Evolutionary conservation across 2,797 vertebrate genomes (phyloP), one percentile per base, ranked within the genome.

Genomic region (Tokudaia tokunoshimensis): DNA sequence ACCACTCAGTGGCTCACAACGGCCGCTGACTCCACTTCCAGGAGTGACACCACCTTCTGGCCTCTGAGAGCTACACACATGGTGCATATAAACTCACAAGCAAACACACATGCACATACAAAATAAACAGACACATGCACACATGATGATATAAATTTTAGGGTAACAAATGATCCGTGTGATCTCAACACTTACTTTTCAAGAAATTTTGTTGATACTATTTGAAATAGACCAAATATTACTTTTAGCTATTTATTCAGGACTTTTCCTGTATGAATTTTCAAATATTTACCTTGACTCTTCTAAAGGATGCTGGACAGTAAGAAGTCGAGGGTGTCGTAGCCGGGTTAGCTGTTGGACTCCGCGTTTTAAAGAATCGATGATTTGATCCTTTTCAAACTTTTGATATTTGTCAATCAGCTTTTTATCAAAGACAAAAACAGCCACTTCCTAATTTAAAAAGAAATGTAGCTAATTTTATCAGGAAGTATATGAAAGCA

Each of bases 351-450:
- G 98, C 97, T 99, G 99, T 24, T 99, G 99, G 96, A 99, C 99
- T 24, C 99, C 99, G 98, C 98, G 98, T 98, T 99, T 99, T 95
- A 99, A 98, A 3, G 99, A 99, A 97, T 99, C 99, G 2, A 99
- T 98, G 86, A 99, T 99, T 98, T 99, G 99, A 99, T 99, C 99
- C 98, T 99, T 99, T 93, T 99, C 99, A 98, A 99, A 99, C 98
- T 99, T 99, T 98, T 99, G 99, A 97, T 99, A 99, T 97, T 99
- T 99, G 95, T 99, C 99, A 72, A 99, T 99, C 96, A 99, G 97
- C 98, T 99, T 99, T 99, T 99, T 99, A 97, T 99, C 99, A 98
- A 99, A 99, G 94, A 99, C 99, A 98, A 99, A 99, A 97, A 99
- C 99, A 47, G 99, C 99, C 92, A 99, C 99, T 98, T 99, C 99